These are phyloP conservation scores for Sphenopsis melanotis DNA, from an alignment of 2,797 vertebrate species.

Conservation along the genomic window DNA sequence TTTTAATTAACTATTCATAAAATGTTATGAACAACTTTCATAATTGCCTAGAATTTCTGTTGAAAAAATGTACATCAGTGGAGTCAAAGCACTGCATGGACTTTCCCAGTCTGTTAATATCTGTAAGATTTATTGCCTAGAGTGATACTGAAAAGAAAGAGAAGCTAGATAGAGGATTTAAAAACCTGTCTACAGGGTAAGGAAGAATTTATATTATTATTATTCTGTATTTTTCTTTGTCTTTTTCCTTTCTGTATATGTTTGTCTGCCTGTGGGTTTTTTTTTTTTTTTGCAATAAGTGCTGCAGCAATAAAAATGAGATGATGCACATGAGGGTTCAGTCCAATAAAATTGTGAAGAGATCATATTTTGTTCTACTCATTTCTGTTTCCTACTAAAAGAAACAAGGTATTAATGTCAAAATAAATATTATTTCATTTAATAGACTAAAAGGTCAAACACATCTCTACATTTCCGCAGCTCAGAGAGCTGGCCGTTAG, in stretches of 20 bases:
- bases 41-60: not conserved
- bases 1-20: conserved; percentile 13
- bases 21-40: not conserved
- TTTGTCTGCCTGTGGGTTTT: not conserved
- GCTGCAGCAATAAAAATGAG: not conserved
- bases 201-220: not conserved
- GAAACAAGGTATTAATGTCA: not conserved
- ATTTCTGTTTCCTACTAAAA: not conserved
- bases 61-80: not conserved
- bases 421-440: not conserved
- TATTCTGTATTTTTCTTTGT: not conserved
- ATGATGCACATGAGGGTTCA: not conserved
- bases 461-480: not conserved
- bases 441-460: not conserved
- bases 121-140: not conserved
- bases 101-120: not conserved
- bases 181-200: not conserved
- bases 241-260: not conserved
- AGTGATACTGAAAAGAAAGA: not conserved
- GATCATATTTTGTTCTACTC: not conserved
- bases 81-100: not conserved
- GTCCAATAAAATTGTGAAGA: not conserved
- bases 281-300: not conserved
- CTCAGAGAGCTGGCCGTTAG: not conserved
- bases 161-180: not conserved